These are phyloP conservation scores for Catajapyx aquilonaris DNA, from an alignment of 1,140 invertebrate species.

Conservation along the genomic window DNA sequence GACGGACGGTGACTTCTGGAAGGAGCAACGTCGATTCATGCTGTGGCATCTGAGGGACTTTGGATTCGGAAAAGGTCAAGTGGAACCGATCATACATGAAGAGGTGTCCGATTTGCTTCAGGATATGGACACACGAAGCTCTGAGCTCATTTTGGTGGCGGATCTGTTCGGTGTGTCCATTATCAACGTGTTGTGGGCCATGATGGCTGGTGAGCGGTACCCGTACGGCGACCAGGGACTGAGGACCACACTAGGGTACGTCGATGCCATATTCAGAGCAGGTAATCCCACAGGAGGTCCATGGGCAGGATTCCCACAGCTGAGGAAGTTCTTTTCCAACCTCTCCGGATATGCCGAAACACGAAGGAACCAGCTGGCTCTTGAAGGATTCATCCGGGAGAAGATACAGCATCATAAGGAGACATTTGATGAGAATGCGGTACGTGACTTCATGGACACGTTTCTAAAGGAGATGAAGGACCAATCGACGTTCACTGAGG, in stretches of 20 bases:
- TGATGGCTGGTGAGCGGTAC: constrained; percentile 16
- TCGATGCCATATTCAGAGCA: background rate
- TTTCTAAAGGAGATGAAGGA: constrained; percentile 18
- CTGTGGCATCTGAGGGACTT: constrained; percentile 10
- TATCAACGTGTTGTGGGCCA: constrained; percentile 18
- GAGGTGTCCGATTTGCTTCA: constrained; percentile 8
- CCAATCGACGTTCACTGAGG: constrained; percentile 8
- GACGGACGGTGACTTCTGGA: constrained; percentile 10
- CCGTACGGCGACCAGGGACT: background rate
- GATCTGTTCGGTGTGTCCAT: too few species aligned
- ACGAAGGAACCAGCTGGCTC: too few species aligned
- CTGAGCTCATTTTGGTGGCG: too few species aligned
- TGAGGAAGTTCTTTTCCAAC: too few species aligned
- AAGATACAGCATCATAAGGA: constrained; percentile 17
- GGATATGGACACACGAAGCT: background rate
- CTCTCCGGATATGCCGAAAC: too few species aligned
- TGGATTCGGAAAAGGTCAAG: constrained; percentile 10
- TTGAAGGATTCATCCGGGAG: too few species aligned
- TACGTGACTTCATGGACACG: constrained; percentile 22
- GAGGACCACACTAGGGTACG: background rate
- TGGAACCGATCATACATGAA: constrained; percentile 8
- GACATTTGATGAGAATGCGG: constrained; percentile 15
- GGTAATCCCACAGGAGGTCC: too few species aligned
- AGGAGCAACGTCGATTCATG: constrained; percentile 10
- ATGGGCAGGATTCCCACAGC: too few species aligned